Conservation (phyloP, 2,113 vertebrate genomes). For the Ceyx melanurus region DNA sequence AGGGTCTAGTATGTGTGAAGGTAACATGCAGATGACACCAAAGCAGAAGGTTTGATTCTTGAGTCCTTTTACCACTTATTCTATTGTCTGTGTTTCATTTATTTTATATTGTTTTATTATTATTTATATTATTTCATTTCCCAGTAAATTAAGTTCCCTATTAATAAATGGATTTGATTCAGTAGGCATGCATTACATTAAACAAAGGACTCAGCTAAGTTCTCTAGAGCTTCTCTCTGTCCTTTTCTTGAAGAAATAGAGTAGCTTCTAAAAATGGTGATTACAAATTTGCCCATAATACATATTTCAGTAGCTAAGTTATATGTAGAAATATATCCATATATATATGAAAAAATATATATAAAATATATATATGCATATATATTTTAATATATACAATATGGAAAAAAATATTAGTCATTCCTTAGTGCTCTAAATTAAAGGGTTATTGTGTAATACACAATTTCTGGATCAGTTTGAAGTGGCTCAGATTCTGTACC, state of each 20-base stretch:
- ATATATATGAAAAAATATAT: no score
- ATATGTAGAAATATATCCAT: no score
- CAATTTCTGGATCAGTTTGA: not conserved
- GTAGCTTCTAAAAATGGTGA: not conserved
- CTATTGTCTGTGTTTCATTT: not conserved
- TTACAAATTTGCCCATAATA: not conserved
- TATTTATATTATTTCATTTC: not conserved
- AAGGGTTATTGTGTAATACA: not conserved
- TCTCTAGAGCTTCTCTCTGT: not conserved
- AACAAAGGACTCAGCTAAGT: not conserved
- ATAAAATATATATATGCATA: no score
- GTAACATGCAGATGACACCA: not conserved
- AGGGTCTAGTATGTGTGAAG: not conserved
- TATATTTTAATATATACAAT: not conserved
- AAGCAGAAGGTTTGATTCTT: not conserved
- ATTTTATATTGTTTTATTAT: not conserved
- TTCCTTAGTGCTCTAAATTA: not conserved
- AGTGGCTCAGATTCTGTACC: not conserved
- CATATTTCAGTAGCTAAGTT: not conserved
- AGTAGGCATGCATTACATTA: not conserved
- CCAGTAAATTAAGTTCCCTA: not conserved
- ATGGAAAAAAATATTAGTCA: not conserved
- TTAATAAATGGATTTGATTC: not conserved
- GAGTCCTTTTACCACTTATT: not conserved
- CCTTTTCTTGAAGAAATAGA: not conserved